These are phyloP conservation scores for Hydropsyche betteni DNA, from an alignment of 2,888 invertebrate genomes.

Conservation along the genomic window DNA sequence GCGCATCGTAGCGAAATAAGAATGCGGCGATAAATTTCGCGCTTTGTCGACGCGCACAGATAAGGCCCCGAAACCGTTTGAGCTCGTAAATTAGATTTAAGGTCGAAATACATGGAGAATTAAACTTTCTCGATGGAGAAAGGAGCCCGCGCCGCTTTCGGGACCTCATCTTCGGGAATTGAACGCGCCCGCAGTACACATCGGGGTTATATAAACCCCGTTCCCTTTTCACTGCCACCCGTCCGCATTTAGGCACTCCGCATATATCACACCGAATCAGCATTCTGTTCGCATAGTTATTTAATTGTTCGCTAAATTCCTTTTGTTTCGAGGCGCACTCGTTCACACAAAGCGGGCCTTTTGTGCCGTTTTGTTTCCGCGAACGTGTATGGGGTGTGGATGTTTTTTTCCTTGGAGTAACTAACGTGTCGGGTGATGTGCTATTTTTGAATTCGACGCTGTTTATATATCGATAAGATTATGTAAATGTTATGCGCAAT, in stretches of 20 bases:
- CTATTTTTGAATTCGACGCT: too few species aligned
- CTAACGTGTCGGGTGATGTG: too few species aligned
- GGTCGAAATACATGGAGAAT: constrained; percentile 45
- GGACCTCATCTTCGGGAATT: constrained; percentile 41
- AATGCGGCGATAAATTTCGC: constrained; percentile 48
- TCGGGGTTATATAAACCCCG: too few species aligned
- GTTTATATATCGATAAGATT: too few species aligned
- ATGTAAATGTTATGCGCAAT: too few species aligned
- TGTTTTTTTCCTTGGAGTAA: too few species aligned
- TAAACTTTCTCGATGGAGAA: constrained; percentile 33
- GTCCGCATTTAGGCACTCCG: not conserved
- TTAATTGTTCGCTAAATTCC: constrained; percentile 25
- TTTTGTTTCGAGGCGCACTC: constrained; percentile 8
- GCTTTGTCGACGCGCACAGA: constrained; percentile 47
- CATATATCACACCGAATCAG: constrained; percentile 25
- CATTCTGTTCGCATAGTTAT: constrained; percentile 19
- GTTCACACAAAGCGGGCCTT: constrained; percentile 3
- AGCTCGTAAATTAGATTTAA: constrained; percentile 49
- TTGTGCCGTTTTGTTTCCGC: not conserved
- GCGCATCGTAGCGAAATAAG: constrained; percentile 43
- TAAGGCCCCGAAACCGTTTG: constrained; percentile 42
- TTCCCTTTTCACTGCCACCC: too few species aligned
- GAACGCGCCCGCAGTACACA: constrained; percentile 25
- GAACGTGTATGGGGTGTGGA: too few species aligned
- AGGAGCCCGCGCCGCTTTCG: not conserved